Percentiles rank a stretch among this genome's conserved stretches.
Conservation (phyloP, 2,888 invertebrate species). For the Autographa gamma region DNA sequence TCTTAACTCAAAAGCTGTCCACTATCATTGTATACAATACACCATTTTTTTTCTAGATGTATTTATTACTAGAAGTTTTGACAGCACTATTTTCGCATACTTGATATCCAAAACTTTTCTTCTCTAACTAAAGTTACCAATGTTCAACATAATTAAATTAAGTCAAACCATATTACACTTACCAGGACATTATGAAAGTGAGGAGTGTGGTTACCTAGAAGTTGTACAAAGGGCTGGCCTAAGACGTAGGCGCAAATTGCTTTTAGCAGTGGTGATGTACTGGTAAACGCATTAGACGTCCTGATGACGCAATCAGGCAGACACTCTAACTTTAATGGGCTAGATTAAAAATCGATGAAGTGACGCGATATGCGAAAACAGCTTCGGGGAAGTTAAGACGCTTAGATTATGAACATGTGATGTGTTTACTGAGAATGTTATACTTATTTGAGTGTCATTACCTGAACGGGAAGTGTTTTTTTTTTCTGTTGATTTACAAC, state of each 20-base stretch:
- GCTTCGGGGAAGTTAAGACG: constrained; percentile 29
- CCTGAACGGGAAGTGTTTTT: too few relatives aligned
- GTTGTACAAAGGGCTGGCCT: constrained; percentile 61
- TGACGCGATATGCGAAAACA: constrained; percentile 42
- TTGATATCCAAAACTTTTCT: too few relatives aligned
- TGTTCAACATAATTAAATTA: background rate
- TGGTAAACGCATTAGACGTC: constrained; percentile 74
- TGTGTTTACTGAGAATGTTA: background rate
- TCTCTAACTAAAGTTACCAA: too few relatives aligned
- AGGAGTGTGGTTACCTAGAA: constrained; percentile 46
- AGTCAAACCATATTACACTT: background rate
- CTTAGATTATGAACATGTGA: constrained; percentile 16
- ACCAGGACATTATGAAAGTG: background rate
- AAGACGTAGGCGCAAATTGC: constrained; percentile 76
- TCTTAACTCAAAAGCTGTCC: background rate
- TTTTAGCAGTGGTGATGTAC: constrained; percentile 75
- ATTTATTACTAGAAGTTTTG: too few relatives aligned
- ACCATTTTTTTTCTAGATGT: too few relatives aligned
- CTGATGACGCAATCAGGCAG: constrained; percentile 78
- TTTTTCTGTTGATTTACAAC: too few relatives aligned
- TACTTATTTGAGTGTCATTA: background rate
- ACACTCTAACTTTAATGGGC: constrained; percentile 77
- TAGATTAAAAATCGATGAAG: constrained; percentile 78
- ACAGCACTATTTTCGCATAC: too few relatives aligned
- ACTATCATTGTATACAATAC: background rate